Evolutionary conservation across 2,113 vertebrate species (phyloP).

Genomic region (Bos taurus): ARS-UCD2.0 NC_037355.1:5035001-5035500

Average conservation of each 20-base stretch:
- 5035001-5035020: background rate
- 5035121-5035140: background rate
- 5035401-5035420: background rate
- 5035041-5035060: background rate
- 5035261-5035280: background rate
- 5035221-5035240: background rate
- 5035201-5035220: background rate
- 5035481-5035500: background rate
- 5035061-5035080: background rate
- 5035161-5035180: background rate
- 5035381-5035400: background rate
- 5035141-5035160: background rate
- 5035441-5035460: background rate
- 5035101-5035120: background rate
- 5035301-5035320: background rate
- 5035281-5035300: background rate
- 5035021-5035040: background rate
- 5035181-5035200: background rate
- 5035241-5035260: background rate
- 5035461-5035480: background rate
- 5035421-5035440: background rate
- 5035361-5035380: background rate
- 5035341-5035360: background rate
- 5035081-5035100: background rate
- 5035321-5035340: background rate